These are phyloP conservation scores for Hartigia nigra DNA, from an alignment of 2,888 invertebrate species.

Conservation along the genomic window DNA sequence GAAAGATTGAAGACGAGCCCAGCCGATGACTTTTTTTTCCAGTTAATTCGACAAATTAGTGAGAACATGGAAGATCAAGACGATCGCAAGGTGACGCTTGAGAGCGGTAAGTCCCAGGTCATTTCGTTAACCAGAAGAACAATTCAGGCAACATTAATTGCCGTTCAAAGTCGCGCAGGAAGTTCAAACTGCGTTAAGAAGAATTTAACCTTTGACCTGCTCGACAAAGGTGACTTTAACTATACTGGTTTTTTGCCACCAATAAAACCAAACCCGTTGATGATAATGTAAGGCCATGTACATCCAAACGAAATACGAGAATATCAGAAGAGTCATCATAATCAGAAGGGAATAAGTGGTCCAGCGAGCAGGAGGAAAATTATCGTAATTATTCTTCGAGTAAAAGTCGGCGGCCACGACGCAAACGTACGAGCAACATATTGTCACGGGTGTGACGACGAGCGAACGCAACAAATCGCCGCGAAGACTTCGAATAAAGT, in stretches of 20 bases:
- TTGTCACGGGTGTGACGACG: conserved; percentile 71
- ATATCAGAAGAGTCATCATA: conserved; percentile 67
- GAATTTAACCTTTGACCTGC: not conserved
- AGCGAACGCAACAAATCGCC: conserved; percentile 70
- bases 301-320: conserved; percentile 69
- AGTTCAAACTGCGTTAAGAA: not conserved
- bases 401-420: conserved; percentile 69
- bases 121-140: not conserved
- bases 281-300: conserved; percentile 67
- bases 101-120: too few relatives aligned
- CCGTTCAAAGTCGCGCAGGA: not conserved
- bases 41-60: too few relatives aligned
- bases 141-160: not conserved
- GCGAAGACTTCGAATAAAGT: conserved; percentile 59
- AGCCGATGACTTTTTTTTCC: too few relatives aligned
- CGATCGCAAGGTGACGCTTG: too few relatives aligned
- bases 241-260: conserved; percentile 69
- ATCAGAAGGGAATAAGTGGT: conserved; percentile 66
- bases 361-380: conserved; percentile 67
- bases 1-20: too few relatives aligned
- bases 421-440: conserved; percentile 68
- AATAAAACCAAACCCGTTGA: conserved; percentile 68
- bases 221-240: conserved; percentile 62
- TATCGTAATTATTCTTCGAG: conserved; percentile 65
- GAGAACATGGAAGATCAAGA: too few relatives aligned